phyloP scores from a whole-genome alignment of 2,888 invertebrate species.

The Torymus aiolomorphi region DNA sequence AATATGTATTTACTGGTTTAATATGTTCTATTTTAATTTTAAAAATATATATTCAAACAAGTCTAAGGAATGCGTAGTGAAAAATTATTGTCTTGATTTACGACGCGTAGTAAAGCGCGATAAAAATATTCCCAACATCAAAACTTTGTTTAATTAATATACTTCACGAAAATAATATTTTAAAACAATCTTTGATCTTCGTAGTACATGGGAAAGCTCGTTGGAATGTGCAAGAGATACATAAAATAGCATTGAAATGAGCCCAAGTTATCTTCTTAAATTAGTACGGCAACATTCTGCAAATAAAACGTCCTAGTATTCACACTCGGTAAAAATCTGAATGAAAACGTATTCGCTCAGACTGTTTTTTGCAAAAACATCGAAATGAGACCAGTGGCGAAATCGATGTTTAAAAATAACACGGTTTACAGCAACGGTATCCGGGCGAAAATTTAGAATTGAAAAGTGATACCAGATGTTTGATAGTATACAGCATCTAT shows the following conservation, averaged over 20 bases:
- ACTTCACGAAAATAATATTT: conserved; percentile 29
- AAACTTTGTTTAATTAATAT: conserved; percentile 13
- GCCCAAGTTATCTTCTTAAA: not conserved
- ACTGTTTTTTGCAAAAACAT: not conserved
- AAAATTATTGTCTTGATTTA: too few species aligned
- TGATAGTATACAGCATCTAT: conserved; percentile 29
- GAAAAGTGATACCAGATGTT: conserved; percentile 38
- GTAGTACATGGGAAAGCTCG: conserved; percentile 31
- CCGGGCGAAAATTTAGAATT: conserved; percentile 22
- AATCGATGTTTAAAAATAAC: conserved; percentile 23
- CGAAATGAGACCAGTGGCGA: not conserved
- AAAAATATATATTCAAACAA: too few species aligned
- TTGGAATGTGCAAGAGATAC: conserved; percentile 24
- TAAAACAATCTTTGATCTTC: conserved; percentile 37
- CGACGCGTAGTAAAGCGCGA: not conserved
- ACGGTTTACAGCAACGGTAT: not conserved
- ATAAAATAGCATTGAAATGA: conserved; percentile 27
- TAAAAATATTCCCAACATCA: conserved; percentile 31
- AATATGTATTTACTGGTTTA: too few species aligned
- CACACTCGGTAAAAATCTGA: not conserved
- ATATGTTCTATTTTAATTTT: too few species aligned
- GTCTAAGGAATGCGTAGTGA: too few species aligned
- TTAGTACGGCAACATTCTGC: conserved; percentile 15
- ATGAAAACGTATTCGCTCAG: not conserved
- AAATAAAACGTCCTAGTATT: conserved; percentile 14